A percentile compares a stretch with the other conserved stretches of the same genome.
Evolutionary conservation across 2,888 invertebrate species (phyloP).

Genomic region (Gastrophysa polygoni): DNA sequence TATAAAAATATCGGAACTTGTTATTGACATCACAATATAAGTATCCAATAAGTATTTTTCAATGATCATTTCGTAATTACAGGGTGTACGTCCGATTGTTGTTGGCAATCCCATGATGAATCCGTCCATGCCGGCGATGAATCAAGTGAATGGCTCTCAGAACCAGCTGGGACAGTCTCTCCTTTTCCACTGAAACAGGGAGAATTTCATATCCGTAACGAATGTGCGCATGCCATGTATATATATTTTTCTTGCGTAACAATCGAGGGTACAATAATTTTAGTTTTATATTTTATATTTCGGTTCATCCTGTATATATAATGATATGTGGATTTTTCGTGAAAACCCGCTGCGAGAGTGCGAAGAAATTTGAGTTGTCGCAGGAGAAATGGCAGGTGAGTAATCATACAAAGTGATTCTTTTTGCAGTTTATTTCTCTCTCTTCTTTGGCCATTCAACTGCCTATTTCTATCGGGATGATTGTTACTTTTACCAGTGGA

Average conservation of each 20-base stretch:
- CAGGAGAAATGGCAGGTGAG: no score
- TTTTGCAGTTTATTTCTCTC: no score
- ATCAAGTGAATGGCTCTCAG: conserved; percentile 47
- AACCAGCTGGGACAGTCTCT: conserved; percentile 54
- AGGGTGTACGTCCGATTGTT: conserved; percentile 55
- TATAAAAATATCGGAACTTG: no score
- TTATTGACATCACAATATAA: no score
- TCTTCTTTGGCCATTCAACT: no score
- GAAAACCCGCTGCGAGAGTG: no score
- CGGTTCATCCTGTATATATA: neutral
- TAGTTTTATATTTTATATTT: conserved; percentile 6
- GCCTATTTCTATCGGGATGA: no score
- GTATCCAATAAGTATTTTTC: no score
- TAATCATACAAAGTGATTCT: no score
- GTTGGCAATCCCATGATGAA: conserved; percentile 48
- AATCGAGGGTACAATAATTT: conserved; percentile 48
- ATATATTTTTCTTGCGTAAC: conserved; percentile 41
- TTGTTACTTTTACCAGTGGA: no score
- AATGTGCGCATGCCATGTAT: conserved; percentile 40
- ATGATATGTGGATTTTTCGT: neutral
- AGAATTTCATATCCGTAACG: conserved; percentile 17
- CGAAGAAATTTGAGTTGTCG: no score
- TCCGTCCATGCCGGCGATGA: conserved; percentile 48
- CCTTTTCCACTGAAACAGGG: conserved; percentile 49
- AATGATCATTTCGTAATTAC: conserved; percentile 20